Percentiles rank a stretch among this genome's conserved stretches.
phyloP scores from a whole-genome alignment of 2,797 vertebrate genomes.

The Sebastes vulpes region DNA sequence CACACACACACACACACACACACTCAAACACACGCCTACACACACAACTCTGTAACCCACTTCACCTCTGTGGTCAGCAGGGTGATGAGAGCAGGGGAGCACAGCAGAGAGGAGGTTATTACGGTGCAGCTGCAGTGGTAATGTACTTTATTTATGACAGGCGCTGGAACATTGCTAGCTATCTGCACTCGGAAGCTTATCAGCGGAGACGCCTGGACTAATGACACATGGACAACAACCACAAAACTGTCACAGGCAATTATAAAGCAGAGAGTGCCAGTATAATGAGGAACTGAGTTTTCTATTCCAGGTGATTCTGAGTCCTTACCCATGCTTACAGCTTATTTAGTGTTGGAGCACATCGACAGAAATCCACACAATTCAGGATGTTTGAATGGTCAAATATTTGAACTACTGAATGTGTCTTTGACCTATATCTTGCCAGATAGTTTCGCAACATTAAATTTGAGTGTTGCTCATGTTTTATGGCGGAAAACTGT shows the following conservation, averaged over 20 bases:
- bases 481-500: not conserved
- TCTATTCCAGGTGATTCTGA: constrained; percentile 10
- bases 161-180: constrained; percentile 42
- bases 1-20: not conserved
- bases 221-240: constrained; percentile 53
- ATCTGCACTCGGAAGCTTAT: constrained; percentile 57
- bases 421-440: not conserved
- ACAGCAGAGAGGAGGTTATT: constrained; percentile 51
- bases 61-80: constrained; percentile 47
- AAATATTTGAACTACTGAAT: not conserved
- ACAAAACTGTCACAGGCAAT: constrained; percentile 48
- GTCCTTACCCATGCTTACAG: not conserved
- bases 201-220: constrained; percentile 38
- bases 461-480: not conserved
- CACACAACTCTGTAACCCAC: not conserved
- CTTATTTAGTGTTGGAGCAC: not conserved
- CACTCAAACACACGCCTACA: not conserved
- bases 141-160: constrained; percentile 70
- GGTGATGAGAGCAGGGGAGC: constrained; percentile 39
- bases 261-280: constrained; percentile 25
- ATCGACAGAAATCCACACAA: not conserved
- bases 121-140: constrained; percentile 45
- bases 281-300: constrained; percentile 29
- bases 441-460: not conserved
- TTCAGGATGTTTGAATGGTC: not conserved